A percentile compares a stretch with the other conserved stretches of the same genome.
Evolutionary conservation across 2,113 vertebrate species (phyloP).

Genomic region (Jacana jacana): DNA sequence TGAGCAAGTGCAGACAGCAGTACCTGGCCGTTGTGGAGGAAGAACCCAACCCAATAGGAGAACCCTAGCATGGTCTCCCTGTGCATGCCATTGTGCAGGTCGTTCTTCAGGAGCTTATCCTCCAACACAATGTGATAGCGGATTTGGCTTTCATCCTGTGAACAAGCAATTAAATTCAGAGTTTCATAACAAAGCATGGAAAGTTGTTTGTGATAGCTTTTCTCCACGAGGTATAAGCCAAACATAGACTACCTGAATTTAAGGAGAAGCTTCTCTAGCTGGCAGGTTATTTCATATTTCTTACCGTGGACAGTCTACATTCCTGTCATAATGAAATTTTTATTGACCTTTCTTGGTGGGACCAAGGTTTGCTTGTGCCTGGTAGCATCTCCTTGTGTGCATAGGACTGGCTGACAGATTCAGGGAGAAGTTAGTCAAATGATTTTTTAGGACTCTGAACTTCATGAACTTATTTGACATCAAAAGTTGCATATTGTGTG

Average conservation of each 20-base stretch:
- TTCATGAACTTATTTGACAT: not conserved
- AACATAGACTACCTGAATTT: not conserved
- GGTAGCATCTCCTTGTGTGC: not conserved
- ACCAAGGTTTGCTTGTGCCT: not conserved
- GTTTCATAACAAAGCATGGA: not conserved
- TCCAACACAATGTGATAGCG: slow-evolving; percentile 83
- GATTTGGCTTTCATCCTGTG: slow-evolving; percentile 80
- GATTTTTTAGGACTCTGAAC: not conserved
- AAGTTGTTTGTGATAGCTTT: not conserved
- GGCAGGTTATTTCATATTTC: not conserved
- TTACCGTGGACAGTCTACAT: not conserved
- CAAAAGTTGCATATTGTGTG: not conserved
- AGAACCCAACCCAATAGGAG: slow-evolving; percentile 84
- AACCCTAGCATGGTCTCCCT: slow-evolving; percentile 87
- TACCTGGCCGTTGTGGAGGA: slow-evolving; percentile 81
- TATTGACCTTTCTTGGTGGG: accelerated
- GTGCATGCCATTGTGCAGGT: slow-evolving; percentile 84
- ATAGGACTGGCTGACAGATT: not conserved
- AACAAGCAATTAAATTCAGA: not conserved
- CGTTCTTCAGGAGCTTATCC: slow-evolving; percentile 81
- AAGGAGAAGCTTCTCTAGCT: not conserved
- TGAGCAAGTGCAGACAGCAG: not conserved
- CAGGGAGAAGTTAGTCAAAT: not conserved
- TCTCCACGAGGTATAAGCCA: not conserved
- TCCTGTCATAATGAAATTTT: not conserved